A percentile compares a stretch with the other conserved stretches of the same genome.
phyloP scores from a whole-genome alignment of 2,113 vertebrate genomes.

The Lichenostomus cassidix region DNA sequence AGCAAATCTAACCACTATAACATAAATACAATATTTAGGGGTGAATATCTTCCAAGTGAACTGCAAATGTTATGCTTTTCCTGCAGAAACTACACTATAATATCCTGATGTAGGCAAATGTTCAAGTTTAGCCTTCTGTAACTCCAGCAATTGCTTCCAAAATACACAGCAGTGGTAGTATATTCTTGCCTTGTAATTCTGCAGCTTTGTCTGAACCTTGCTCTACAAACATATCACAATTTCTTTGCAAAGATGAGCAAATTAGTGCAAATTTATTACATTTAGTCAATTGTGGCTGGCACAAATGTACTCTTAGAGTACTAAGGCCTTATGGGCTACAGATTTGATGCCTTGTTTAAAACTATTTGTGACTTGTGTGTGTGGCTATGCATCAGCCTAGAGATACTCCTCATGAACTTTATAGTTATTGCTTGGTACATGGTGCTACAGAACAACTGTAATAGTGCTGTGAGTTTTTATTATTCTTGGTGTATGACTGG shows the following conservation, averaged over 20 bases:
- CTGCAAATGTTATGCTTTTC: not conserved
- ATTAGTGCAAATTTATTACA: not conserved
- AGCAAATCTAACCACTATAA: not conserved
- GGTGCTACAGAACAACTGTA: not conserved
- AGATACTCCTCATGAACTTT: not conserved
- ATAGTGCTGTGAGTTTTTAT: not conserved
- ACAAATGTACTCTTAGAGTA: not conserved
- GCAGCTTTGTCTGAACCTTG: not conserved
- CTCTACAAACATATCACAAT: not conserved
- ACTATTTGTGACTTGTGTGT: not conserved
- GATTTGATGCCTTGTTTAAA: not conserved
- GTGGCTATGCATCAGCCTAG: not conserved
- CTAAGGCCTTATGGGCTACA: not conserved
- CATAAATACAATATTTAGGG: not conserved
- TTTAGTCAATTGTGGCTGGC: not conserved
- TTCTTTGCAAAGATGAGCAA: not conserved
- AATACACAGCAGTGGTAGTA: not conserved
- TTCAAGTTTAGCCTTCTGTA: not conserved
- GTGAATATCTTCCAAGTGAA: not conserved
- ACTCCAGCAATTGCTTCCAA: not conserved
- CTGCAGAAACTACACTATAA: not conserved
- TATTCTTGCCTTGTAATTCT: not conserved
- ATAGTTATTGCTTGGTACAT: not conserved
- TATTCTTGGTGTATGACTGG: not conserved
- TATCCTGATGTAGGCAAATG: not conserved